Evolutionary conservation across 2,113 vertebrate species (phyloP), one percentile per base, ranked within the genome.

Genomic region (Phoxinus phoxinus): DNA sequence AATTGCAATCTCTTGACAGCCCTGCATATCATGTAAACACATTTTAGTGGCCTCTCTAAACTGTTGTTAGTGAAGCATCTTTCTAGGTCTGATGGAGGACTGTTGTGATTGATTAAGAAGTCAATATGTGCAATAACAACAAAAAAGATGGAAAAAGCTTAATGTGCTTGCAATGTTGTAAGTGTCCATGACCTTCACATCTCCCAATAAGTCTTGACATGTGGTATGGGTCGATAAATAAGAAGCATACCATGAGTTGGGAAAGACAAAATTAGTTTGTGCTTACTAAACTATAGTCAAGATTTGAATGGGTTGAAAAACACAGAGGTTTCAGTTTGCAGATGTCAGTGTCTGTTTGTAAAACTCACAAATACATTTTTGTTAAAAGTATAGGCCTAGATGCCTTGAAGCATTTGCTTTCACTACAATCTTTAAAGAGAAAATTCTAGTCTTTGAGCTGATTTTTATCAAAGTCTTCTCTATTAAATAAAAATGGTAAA

Each of bases 121-220:
- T 94, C 92, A 87, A 93, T 93, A 91, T 85, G 82, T 88, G 91
- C 79, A 0, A 27, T 4, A 63, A 63, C 13, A 7, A 35, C 4
- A 27, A 67, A 86, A 84, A 81, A 75, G 73, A 85, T 23, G 73
- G 69, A 75, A 35, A 72, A 85, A 84, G 48, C 85, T 84, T 91
- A 86, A 89, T 85, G 87, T 84, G 87, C 84, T 84, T 76, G 86
- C 48, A 76, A 89, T 87, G 90, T 89, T 87, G 84, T 90, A 86
- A 91, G 90, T 91, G 85, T 89, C 84, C 25, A 53, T 90, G 92
- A 93, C 92, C 93, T 93, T 93, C 87, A 91, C 85, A 87, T 91
- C 88, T 90, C 75, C 53, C 41, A 85, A 89, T 93, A 91, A 88
- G 89, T 91, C 90, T 86, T 81, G 75, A 87, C 85, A 89, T 86